Evolutionary conservation across 2,113 vertebrate genomes (phyloP).

Genomic region (Dasyprocta punctata): DNA sequence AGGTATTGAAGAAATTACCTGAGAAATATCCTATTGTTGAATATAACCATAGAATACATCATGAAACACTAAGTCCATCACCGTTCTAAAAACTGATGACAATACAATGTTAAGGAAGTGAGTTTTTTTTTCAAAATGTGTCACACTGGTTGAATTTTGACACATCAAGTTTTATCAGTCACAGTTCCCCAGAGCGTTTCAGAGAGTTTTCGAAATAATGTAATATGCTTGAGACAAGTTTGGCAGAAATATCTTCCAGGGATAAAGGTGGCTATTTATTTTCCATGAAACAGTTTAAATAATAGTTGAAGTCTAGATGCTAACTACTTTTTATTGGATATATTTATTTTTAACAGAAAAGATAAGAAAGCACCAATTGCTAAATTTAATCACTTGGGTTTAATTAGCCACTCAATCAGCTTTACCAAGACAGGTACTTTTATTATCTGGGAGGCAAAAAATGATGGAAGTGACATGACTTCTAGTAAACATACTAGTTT

Average conservation of each 20-base stretch:
- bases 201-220: not conserved
- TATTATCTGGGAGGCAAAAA: not conserved
- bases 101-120: not conserved
- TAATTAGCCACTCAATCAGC: conserved; percentile 32
- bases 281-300: conserved; percentile 47
- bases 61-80: not conserved
- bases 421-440: conserved; percentile 45
- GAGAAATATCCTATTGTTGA: not conserved
- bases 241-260: conserved; percentile 33
- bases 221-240: not conserved
- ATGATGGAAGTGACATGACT: not conserved
- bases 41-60: not conserved
- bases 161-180: not conserved
- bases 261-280: conserved; percentile 32
- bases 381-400: conserved; percentile 43
- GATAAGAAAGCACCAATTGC: not conserved
- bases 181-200: not conserved
- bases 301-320: not conserved
- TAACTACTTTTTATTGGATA: conserved; percentile 19
- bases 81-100: conserved; percentile 3
- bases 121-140: not conserved
- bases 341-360: conserved; percentile 47
- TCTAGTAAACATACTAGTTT: conserved; percentile 12
- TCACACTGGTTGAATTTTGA: not conserved
- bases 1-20: no score